phyloP scores from a whole-genome alignment of 2,113 vertebrate genomes.

The Silurus meridionalis region DNA sequence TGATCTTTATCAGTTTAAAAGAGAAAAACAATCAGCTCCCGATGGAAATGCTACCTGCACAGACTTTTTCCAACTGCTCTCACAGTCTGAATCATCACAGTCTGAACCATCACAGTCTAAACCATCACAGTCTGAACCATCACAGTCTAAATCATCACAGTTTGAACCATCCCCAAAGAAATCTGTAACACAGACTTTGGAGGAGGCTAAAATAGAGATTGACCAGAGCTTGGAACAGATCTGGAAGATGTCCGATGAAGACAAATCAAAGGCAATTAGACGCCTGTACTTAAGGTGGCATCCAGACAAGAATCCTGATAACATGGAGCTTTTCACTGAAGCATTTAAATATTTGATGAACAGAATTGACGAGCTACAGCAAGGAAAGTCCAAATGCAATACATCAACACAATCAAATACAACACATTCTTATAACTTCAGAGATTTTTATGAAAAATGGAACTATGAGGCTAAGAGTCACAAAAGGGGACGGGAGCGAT shows the following conservation, averaged over 20 bases:
- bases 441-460: conserved; percentile 66
- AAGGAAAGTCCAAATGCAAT: conserved; percentile 6
- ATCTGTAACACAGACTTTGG: conserved; percentile 57
- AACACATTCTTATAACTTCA: conserved; percentile 42
- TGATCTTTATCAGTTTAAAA: conserved; percentile 76
- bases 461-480: conserved; percentile 70
- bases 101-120: not conserved
- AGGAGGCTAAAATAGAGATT: conserved; percentile 74
- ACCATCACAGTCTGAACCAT: too few species aligned
- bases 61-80: not conserved
- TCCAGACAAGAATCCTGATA: conserved; percentile 76
- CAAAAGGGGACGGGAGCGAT: conserved; percentile 58
- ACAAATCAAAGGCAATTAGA: conserved; percentile 69
- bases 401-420: not conserved
- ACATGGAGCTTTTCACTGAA: conserved; percentile 59
- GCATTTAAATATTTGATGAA: conserved; percentile 72
- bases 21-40: conserved; percentile 47
- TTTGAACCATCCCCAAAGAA: not conserved
- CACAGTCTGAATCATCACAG: not conserved
- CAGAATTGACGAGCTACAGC: conserved; percentile 61
- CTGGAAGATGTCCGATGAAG: conserved; percentile 65
- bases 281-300: conserved; percentile 79
- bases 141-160: not conserved
- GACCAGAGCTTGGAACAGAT: conserved; percentile 69
- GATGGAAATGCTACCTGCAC: conserved; percentile 26